A percentile compares a stretch with the other conserved stretches of the same genome.
Conservation (phyloP, 1,140 invertebrate genomes). For the Goniozus legneri region DNA sequence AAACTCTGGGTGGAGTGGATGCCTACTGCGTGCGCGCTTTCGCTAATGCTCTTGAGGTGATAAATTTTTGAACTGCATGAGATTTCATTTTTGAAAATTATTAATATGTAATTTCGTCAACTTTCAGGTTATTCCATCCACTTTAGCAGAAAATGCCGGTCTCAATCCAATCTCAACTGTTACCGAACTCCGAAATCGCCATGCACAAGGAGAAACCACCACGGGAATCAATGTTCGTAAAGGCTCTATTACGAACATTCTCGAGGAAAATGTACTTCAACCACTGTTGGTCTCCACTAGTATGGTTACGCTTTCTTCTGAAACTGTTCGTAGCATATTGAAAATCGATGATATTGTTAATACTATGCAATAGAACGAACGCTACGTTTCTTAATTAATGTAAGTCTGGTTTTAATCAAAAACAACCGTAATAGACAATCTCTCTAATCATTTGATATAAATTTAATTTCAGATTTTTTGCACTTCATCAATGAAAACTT, state of each 20-base stretch:
- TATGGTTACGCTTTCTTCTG: slow-evolving; percentile 91
- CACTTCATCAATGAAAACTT: no score
- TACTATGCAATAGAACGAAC: slow-evolving; percentile 44
- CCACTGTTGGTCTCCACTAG: slow-evolving; percentile 93
- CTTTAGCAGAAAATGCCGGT: slow-evolving; percentile 99
- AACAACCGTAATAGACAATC: no score
- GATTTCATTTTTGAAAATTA: not conserved
- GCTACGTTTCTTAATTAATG: no score
- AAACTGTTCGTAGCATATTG: slow-evolving; percentile 95
- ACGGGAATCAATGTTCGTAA: slow-evolving; percentile 97
- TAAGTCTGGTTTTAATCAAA: no score
- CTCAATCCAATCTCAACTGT: slow-evolving; percentile 96
- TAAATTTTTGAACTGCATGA: not conserved
- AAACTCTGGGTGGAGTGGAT: slow-evolving; percentile 85
- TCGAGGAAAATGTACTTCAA: slow-evolving; percentile 97
- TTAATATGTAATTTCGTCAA: slow-evolving; percentile 3
- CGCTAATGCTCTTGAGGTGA: slow-evolving; percentile 91
- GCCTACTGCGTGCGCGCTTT: slow-evolving; percentile 94
- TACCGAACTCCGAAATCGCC: slow-evolving; percentile 92
- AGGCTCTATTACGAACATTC: slow-evolving; percentile 93
- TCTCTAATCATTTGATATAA: no score
- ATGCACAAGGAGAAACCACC: slow-evolving; percentile 78
- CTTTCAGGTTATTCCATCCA: slow-evolving; percentile 77
- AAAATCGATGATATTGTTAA: slow-evolving; percentile 99
- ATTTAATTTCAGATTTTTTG: no score